Conservation (phyloP, 1,140 invertebrate species). For the Ooceraea biroi region DNA sequence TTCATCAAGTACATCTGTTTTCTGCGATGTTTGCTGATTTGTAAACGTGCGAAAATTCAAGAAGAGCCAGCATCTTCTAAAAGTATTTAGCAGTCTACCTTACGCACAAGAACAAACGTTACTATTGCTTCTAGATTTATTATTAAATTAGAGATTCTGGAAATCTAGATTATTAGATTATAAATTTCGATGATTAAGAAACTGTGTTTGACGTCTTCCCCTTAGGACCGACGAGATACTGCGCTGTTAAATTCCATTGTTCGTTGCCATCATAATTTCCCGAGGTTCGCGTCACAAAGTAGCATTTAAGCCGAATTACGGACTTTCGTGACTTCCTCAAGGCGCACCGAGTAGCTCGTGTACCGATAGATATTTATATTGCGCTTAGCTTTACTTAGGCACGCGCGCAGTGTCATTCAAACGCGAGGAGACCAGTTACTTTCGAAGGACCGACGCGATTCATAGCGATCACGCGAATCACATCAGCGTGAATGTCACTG, state of each 20-base stretch:
- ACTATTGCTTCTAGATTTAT: background rate
- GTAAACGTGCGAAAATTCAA: too few species aligned
- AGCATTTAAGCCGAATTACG: constrained; percentile 18
- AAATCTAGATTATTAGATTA: background rate
- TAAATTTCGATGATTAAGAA: background rate
- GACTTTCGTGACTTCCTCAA: constrained; percentile 7
- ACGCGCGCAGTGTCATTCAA: constrained; percentile 10
- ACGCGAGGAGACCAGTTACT: constrained; percentile 17
- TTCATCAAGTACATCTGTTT: too few species aligned
- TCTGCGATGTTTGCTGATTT: too few species aligned
- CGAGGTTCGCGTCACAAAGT: background rate
- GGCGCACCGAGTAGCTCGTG: constrained; percentile 8
- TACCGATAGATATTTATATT: constrained; percentile 24
- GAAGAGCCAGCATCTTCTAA: too few species aligned
- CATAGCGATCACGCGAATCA: constrained; percentile 28
- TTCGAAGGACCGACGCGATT: constrained; percentile 15
- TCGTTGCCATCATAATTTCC: constrained; percentile 27
- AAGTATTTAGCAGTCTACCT: too few species aligned
- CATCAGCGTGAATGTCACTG: background rate
- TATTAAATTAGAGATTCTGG: background rate
- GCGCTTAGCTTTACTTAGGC: constrained; percentile 25
- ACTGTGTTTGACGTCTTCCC: background rate
- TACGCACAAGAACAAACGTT: too few species aligned
- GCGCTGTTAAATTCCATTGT: background rate
- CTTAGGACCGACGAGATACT: constrained; percentile 12